A percentile compares a stretch with the other conserved stretches of the same genome.
These are phyloP conservation scores for Dipodomys merriami DNA, from an alignment of 2,113 vertebrate genomes.

Conservation along the genomic window DNA sequence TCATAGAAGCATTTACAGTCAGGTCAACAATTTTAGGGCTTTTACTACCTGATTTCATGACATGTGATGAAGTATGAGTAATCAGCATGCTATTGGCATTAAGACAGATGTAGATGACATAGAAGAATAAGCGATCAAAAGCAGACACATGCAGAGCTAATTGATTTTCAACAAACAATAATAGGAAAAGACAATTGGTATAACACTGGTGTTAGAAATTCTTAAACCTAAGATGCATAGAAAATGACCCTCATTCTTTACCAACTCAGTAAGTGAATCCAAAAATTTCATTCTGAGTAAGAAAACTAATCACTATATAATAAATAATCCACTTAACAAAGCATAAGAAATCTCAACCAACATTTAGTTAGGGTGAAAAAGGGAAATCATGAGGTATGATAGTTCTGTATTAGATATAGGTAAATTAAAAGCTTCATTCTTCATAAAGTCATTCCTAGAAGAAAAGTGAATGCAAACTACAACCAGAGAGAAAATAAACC, in stretches of 20 bases:
- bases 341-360: background rate
- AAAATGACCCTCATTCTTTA: background rate
- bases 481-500: background rate
- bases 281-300: background rate
- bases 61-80: background rate
- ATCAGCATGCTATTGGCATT: background rate
- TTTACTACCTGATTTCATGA: background rate
- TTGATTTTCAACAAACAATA: background rate
- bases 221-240: background rate
- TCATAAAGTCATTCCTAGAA: background rate
- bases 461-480: background rate
- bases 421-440: background rate
- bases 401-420: background rate
- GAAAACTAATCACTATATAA: background rate
- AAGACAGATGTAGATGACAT: background rate
- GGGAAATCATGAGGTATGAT: background rate
- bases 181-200: background rate
- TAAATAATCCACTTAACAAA: background rate
- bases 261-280: no score
- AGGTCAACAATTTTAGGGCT: background rate
- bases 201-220: background rate
- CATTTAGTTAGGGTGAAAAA: background rate
- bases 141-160: background rate
- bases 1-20: background rate
- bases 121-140: background rate